Evolutionary conservation across 2,888 invertebrate species (phyloP), one percentile per base, ranked within the genome.

Genomic region (Lepetodrilus schrolli): DNA sequence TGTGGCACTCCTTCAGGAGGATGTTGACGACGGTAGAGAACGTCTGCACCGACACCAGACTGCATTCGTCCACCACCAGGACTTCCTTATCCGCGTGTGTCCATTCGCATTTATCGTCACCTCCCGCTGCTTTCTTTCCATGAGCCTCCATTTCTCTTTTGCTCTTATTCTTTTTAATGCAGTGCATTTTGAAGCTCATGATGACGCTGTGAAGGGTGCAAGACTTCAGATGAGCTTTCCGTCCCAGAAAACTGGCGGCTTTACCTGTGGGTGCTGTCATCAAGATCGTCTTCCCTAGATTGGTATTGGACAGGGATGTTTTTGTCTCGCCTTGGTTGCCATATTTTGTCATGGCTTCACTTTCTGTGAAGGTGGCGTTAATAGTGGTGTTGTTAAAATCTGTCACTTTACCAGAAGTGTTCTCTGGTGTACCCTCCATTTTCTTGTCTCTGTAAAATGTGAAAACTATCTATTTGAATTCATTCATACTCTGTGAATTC

Each of bases 61-160:
- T 87, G 74, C 86, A 87, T 66, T 89, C 89, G 72, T 89, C 89
- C 2, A 88, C 87, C 4, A 89, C 86, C 23, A 87, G 78, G 0
- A 75, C 78, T 74, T 78, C 69, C 8, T 72, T 75, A 23, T 70
- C 30, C 0, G 69, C 47, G 47, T 77, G 74, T 13, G 49, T 76
- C 76, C 76, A 77, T 17, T 73, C 50, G 0, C 47, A 38, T 23
- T 38, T 10, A 17, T 71, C 51, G 20, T 23, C n/a, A 20, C 23
- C 1, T 37, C 66, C n/a, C 8, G 50, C 70, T 70, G 73, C 37
- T 34, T 34, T 77, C 72, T 17, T 73, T n/a, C n/a, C n/a, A n/a
- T n/a, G n/a, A n/a, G n/a, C n/a, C n/a, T n/a, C n/a, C 36, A 37
- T 76, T 75, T 38, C 38, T 43, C 51, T 70, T 58, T 34, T 65